Evolutionary conservation across 2,113 vertebrate genomes (phyloP), one percentile per base, ranked within the genome.

Genomic region (Passerina amoena): DNA sequence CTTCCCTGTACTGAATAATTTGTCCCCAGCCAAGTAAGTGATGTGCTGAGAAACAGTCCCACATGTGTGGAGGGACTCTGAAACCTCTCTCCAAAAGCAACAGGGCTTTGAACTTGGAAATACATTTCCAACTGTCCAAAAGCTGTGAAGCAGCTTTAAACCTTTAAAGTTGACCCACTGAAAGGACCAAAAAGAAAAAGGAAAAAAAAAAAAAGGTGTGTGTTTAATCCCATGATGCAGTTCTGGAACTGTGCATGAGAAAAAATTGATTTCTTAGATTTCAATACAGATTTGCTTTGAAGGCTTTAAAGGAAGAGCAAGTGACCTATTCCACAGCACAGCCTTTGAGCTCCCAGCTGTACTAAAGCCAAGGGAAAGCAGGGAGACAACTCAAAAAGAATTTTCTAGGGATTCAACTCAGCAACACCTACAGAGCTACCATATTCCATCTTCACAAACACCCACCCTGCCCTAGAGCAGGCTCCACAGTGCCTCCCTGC

Each of bases 371-470:
- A 60, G 19, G 30, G 24, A 76, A 38, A 69, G 22, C n/a, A 77
- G 45, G 25, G 57, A 73, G 9, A 66, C 17, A 35, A 15, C 33
- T 70, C 17, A 31, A 23, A 59, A 82, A 37, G 30, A 79, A 25
- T 14, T 14, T 25, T 14, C 13, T 14, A 40, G 16, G n/a, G 17
- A 28, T 82, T 71, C 30, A 33, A 20, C 13, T 37, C 13, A 10
- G 25, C 63, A 71, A 10, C 22, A 25, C 23, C 80, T 59, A 13
- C 53, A 28, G 38, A 59, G 23, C 11, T 12, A 24, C 51, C 10
- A 9, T 0, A 42, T 12, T 23, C 35, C 61, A 48, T 2, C 12
- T 9, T 23, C 23, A 35, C 57, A 48, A 14, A 10, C 3, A 6
- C 10, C 38, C 24, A 12, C 11, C 9, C 40, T 15, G 8, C 11